Evolutionary conservation across 1,140 invertebrate species (phyloP), one percentile per base, ranked within the genome.

Genomic region (Saxidomus purpurata): DNA sequence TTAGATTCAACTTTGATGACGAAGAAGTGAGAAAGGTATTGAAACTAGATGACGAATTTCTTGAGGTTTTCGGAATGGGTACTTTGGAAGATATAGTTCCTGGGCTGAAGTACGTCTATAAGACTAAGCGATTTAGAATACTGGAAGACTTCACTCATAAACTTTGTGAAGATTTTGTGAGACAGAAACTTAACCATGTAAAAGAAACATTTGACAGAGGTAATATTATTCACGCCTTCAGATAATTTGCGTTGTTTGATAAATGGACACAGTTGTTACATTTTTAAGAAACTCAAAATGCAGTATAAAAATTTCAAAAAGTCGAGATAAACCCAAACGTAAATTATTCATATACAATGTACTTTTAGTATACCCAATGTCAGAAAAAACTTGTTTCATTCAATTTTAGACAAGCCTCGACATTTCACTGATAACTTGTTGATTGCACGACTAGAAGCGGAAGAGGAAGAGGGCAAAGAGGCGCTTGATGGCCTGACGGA

Each of bases 171-270:
- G 36, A 17, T 52, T 81, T 61, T 25, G 61, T 81, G 3, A 31
- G 25, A 13, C 22, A 36, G 43, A 81, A 81, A 31, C 49, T 49
- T 1, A 59, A 34, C 9, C 17, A 63, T 9, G 79, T 22, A 55
- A 19, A 55, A 31, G 31, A 55, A 63, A 81, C 79, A 81, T 81
- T 81, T 81, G 36, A 81, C 22, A 28, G 31, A 55, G 55, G 79
- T 81, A 52, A 19, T n/a, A n/a, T n/a, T n/a, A n/a, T n/a, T n/a
- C n/a, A n/a, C n/a, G n/a, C n/a, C n/a, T n/a, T n/a, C n/a, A n/a
- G n/a, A n/a, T n/a, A n/a, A n/a, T n/a, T n/a, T n/a, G n/a, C n/a
- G n/a, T n/a, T n/a, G n/a, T n/a, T n/a, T n/a, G n/a, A n/a, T n/a
- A n/a, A n/a, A n/a, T n/a, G n/a, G n/a, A n/a, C n/a, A n/a, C n/a